These are phyloP conservation scores for Puntigrus tetrazona DNA, from an alignment of 2,113 vertebrate species.

Conservation along the genomic window DNA sequence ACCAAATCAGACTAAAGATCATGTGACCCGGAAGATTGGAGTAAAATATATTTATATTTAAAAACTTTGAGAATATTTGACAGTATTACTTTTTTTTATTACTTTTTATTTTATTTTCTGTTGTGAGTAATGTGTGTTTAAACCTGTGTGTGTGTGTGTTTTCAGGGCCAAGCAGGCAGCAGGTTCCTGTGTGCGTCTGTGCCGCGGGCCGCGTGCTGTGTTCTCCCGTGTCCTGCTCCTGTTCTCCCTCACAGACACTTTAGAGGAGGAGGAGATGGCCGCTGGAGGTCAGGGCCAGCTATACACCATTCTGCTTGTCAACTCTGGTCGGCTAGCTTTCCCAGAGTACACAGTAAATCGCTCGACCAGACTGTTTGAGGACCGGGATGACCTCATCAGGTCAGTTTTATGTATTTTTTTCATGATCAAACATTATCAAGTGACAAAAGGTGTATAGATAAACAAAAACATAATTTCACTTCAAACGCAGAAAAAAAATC, in stretches of 20 bases:
- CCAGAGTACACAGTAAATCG: conserved; percentile 83
- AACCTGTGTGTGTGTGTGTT: no score
- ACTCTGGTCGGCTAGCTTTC: conserved; percentile 84
- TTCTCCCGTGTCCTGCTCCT: conserved; percentile 89
- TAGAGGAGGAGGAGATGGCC: conserved; percentile 88
- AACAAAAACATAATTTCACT: background rate
- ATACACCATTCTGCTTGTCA: conserved; percentile 85
- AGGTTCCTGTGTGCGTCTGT: conserved; percentile 81
- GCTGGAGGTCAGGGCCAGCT: conserved; percentile 87
- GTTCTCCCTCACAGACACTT: conserved; percentile 82
- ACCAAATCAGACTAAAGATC: background rate
- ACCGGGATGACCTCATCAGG: conserved; percentile 92
- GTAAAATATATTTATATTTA: background rate
- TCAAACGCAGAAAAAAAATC: background rate
- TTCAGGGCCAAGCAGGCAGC: conserved; percentile 84
- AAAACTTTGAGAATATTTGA: background rate
- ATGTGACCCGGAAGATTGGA: background rate
- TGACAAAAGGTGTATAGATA: background rate
- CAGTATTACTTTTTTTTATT: no score
- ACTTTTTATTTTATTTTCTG: no score
- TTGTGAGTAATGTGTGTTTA: no score
- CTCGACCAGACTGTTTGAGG: conserved; percentile 80
- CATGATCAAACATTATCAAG: background rate
- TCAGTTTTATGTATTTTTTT: conserved; percentile 54
- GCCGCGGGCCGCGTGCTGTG: conserved; percentile 77